Base-by-base conservation (phyloP, 2,888 invertebrate species). In the Dynastes tityus region DNA sequence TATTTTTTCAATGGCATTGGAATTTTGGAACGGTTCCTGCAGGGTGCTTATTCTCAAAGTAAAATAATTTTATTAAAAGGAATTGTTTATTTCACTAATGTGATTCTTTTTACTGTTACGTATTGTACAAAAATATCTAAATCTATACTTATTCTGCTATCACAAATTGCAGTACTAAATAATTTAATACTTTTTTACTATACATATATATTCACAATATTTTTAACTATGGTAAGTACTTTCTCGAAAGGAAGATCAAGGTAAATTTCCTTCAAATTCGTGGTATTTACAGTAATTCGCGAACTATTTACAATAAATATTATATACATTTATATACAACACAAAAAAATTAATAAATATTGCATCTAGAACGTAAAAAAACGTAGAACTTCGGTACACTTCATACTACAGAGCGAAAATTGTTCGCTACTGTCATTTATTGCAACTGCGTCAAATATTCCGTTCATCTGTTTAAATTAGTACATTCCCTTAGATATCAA, bases 41-140 rank as follows among this genome's bases (percentile, higher is more conserved):
- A 2, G 32, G 32, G 5, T 32, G 5, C 32, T 32, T 5, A 11
- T 45, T 8, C 6, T 11, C 32, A 29, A 63, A 32, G 22, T 32
- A 63, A 37, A 65, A 65, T 40, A 65, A 9, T 37, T 40, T 65
- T 65, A 22, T 45, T 65, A 45, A 16, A 65, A 67, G 55, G 67
- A 74, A 58, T 68, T 40, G 29, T 78, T 73, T 78, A 78, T 78
- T 78, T 73, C 16, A 22, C 78, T 78, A 78, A 73, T 45, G 78
- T 78, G 76, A 63, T 78, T 45, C 45, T 55, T 55, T 78, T 79
- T 67, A 67, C 61, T 63, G 76, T 78, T 79, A 64, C 55, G 71
- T 73, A 81, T 84, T 84, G 87, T 88, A 88, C 87, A 88, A 88
- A 88, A 88, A 88, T 88, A 88, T 87, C 88, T 88, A 87, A 85